Base-by-base conservation (phyloP, 2,797 vertebrate species). In the Microctenopoma stevenorrisi region DNA sequence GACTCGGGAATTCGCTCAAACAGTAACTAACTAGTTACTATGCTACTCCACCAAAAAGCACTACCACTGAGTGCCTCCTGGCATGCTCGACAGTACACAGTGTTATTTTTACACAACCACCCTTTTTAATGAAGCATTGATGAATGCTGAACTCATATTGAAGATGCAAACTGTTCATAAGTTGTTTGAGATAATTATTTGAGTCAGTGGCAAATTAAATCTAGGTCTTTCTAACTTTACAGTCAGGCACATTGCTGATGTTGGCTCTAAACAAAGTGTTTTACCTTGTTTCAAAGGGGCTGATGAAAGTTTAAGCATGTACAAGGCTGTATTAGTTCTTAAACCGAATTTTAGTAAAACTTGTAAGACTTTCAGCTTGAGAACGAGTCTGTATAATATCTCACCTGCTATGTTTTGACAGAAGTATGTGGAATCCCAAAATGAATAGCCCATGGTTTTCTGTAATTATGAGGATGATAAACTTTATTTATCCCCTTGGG, bases 1-100 rank as follows among this genome's bases (percentile, higher is more conserved):
- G 81, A 90, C 76, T 86, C 54, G 83, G 90, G 91, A 94, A 92
- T 92, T 86, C 79, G 52, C 85, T 87, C 74, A 85, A 78, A 83
- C 74, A 67, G 79, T 76, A 87, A 85, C 87, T 87, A 88, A 82
- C 76, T 84, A 85, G 74, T 72, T 85, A 72, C 67, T 78, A 43
- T 72, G 64, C 68, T 83, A 84, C 78, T 82, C 78, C 67, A 84
- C 82, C 61, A 71, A 76, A 85, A 78, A 63, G 68, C 40, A 8
- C 72, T 82, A 81, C 88, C 86, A 82, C 85, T 86, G 86, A 79
- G 85, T 74, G 68, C 71, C 64, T 89, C 75, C 74, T 81, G 82
- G 59, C 43, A 30, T 60, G 61, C 79, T 79, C 64, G n/a, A 74
- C 76, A 78, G 64, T 54, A 68, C 66, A 72, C 13, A 7, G 77